phyloP scores from a whole-genome alignment of 2,888 invertebrate genomes.

The Lumbricus terrestris region DNA sequence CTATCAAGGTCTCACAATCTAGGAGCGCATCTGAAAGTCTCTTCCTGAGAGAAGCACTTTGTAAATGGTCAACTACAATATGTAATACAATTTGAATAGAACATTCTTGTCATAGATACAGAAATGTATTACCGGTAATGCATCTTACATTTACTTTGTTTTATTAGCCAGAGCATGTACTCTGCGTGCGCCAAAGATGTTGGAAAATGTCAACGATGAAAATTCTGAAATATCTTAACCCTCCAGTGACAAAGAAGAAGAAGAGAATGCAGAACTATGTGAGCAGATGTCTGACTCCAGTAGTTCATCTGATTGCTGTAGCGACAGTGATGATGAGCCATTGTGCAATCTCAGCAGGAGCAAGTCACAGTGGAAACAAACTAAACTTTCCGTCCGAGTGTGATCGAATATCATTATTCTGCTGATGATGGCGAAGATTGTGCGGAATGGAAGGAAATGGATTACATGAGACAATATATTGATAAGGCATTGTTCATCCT shows the following conservation, averaged over 20 bases:
- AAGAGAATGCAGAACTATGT: background rate
- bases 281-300: too few relatives aligned
- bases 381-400: too few relatives aligned
- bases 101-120: too few relatives aligned
- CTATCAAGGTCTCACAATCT: too few relatives aligned
- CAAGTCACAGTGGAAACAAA: background rate
- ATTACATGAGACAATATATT: background rate
- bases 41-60: too few relatives aligned
- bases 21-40: too few relatives aligned
- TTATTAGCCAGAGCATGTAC: background rate
- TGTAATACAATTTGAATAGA: too few relatives aligned
- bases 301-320: background rate
- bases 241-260: background rate
- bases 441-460: background rate
- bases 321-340: background rate
- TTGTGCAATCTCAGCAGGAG: background rate
- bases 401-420: too few relatives aligned
- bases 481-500: background rate
- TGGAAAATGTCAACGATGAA: background rate
- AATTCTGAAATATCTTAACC: background rate
- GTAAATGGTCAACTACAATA: too few relatives aligned
- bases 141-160: background rate
- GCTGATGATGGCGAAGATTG: too few relatives aligned
- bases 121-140: too few relatives aligned
- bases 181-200: background rate